phyloP scores from a whole-genome alignment of 1,140 invertebrate genomes.

The Heterodera schachtii region DNA sequence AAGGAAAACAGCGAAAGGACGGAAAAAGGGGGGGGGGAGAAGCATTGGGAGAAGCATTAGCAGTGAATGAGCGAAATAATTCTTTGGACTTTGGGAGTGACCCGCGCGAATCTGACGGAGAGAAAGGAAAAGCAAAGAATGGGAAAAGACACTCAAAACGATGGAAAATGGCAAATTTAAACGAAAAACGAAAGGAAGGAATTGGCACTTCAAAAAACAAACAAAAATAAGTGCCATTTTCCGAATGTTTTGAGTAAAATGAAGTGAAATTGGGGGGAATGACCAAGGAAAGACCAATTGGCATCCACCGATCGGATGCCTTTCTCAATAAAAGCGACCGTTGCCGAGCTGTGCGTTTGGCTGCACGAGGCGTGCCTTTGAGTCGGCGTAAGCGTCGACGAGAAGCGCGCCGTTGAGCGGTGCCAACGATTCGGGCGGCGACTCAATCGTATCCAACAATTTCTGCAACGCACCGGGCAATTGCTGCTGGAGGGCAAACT shows the following conservation, averaged over 20 bases:
- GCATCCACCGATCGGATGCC: background rate
- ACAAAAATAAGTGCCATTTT: too few relatives aligned
- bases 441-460: constrained; percentile 55
- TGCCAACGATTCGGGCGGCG: constrained; percentile 37
- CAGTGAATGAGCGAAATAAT: background rate
- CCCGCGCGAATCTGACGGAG: too few relatives aligned
- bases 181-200: too few relatives aligned
- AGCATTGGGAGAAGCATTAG: background rate
- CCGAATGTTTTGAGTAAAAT: too few relatives aligned
- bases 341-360: constrained; percentile 21
- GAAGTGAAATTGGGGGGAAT: background rate
- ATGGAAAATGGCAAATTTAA: too few relatives aligned
- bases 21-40: background rate
- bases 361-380: constrained; percentile 20
- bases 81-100: background rate
- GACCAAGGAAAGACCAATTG: background rate
- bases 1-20: background rate
- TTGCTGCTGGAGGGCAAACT: constrained; percentile 50
- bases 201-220: too few relatives aligned
- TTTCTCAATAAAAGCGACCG: constrained; percentile 16
- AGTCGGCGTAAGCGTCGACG: constrained; percentile 18
- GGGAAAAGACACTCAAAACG: too few relatives aligned
- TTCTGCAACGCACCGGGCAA: constrained; percentile 56
- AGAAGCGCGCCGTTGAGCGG: constrained; percentile 43
- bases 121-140: too few relatives aligned